Conservation (phyloP, 2,113 vertebrate species). For the Sorex fumeus region DNA sequence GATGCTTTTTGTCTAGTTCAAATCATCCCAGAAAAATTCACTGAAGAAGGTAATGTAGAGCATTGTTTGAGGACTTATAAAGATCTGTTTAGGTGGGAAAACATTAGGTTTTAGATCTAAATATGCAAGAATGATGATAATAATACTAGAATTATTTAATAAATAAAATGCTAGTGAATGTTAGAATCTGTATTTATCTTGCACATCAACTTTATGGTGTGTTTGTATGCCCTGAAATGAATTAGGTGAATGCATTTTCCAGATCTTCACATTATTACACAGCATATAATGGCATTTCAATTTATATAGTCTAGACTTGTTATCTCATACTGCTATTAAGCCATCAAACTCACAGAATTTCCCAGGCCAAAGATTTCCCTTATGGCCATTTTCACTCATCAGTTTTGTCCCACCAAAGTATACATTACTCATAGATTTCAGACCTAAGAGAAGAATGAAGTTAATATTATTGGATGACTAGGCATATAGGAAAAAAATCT, state of each 20-base stretch:
- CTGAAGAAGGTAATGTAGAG: neutral
- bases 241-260: slow-evolving; percentile 76
- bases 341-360: slow-evolving; percentile 68
- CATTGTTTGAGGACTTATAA: slow-evolving; percentile 12
- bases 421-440: slow-evolving; percentile 35
- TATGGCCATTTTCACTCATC: slow-evolving; percentile 71
- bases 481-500: slow-evolving; percentile 42
- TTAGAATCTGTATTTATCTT: slow-evolving; percentile 15
- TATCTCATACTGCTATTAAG: slow-evolving; percentile 79
- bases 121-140: neutral
- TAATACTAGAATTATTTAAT: neutral
- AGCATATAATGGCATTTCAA: slow-evolving; percentile 69
- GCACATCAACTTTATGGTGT: slow-evolving; percentile 46
- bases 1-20: neutral
- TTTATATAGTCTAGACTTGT: slow-evolving; percentile 78
- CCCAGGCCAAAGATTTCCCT: slow-evolving; percentile 65
- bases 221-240: slow-evolving; percentile 60
- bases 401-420: slow-evolving; percentile 20
- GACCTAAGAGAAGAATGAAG: slow-evolving; percentile 37
- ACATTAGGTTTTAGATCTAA: neutral
- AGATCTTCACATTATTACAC: slow-evolving; percentile 74
- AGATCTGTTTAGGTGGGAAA: neutral
- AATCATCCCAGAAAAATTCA: neutral
- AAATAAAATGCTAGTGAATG: too few species aligned
- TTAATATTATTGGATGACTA: slow-evolving; percentile 49